These are phyloP conservation scores for Corvus hawaiiensis DNA, from an alignment of 2,113 vertebrate species.

Conservation along the genomic window DNA sequence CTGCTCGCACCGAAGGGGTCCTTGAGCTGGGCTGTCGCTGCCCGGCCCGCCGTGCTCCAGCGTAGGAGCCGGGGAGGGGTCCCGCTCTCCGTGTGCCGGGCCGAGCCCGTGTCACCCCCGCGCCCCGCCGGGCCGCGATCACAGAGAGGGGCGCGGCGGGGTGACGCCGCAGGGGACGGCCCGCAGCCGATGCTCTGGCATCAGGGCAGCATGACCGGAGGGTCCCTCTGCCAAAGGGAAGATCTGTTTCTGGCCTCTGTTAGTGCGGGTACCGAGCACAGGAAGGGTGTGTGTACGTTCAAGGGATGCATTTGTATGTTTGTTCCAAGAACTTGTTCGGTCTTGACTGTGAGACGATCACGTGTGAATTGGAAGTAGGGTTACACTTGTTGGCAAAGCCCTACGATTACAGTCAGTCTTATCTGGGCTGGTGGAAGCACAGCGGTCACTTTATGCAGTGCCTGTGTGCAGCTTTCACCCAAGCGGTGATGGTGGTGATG, in stretches of 20 bases:
- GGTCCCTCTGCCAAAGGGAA: accelerated
- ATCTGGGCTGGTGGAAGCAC: not conserved
- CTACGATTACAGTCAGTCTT: accelerated
- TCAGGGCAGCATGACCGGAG: accelerated
- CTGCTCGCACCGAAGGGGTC: accelerated
- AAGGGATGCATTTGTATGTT: not conserved
- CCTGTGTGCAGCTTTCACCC: not conserved
- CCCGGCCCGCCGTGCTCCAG: accelerated
- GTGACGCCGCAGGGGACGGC: accelerated
- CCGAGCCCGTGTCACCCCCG: not conserved
- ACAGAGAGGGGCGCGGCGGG: accelerated
- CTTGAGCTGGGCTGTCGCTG: not conserved
- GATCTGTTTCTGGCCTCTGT: too few species aligned
- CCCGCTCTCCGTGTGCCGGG: not conserved
- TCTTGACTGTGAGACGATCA: not conserved
- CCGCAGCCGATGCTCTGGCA: not conserved
- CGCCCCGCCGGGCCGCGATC: not conserved
- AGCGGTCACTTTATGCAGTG: accelerated
- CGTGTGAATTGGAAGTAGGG: not conserved
- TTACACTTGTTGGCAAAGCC: not conserved
- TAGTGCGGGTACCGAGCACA: not conserved
- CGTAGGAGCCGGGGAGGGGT: accelerated
- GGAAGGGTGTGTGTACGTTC: not conserved
- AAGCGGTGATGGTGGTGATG: not conserved
- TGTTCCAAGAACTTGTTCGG: not conserved